Percentiles rank a stretch among this genome's conserved stretches.
phyloP scores from a whole-genome alignment of 2,888 invertebrate genomes.

The Sinelater perroti region DNA sequence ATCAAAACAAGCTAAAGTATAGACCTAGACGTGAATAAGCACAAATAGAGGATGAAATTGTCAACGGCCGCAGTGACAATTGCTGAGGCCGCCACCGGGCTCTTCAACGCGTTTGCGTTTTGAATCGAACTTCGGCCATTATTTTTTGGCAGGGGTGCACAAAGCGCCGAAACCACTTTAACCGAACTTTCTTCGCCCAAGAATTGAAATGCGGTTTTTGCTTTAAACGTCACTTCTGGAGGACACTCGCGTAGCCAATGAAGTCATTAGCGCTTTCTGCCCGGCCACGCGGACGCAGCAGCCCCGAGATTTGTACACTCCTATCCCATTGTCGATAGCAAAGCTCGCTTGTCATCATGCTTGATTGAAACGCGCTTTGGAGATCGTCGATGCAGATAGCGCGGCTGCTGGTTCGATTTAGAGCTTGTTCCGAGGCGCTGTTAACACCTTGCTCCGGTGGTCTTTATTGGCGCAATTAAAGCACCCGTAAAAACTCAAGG shows the following conservation, averaged over 20 bases:
- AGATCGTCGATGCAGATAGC: conserved; percentile 53
- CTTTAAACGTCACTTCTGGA: too few species aligned
- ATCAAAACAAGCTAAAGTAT: conserved; percentile 41
- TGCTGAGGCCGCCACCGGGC: conserved; percentile 30
- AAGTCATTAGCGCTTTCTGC: too few species aligned
- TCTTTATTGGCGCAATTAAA: conserved; percentile 20
- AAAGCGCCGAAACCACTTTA: background rate
- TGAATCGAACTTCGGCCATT: conserved; percentile 18
- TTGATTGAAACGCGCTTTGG: conserved; percentile 54
- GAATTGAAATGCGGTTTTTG: too few species aligned
- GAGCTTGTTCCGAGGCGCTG: conserved; percentile 40
- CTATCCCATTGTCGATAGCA: conserved; percentile 28
- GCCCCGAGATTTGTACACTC: conserved; percentile 31
- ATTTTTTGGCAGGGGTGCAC: conserved; percentile 11
- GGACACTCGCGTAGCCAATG: too few species aligned
- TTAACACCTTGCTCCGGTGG: conserved; percentile 21
- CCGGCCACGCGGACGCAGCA: too few species aligned
- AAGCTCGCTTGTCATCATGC: conserved; percentile 52
- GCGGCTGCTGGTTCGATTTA: conserved; percentile 52
- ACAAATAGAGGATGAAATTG: conserved; percentile 37
- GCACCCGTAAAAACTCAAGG: conserved; percentile 1
- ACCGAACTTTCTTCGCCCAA: conserved; percentile 3
- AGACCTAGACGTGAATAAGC: conserved; percentile 46
- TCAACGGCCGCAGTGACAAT: conserved; percentile 35
- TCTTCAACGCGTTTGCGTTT: conserved; percentile 21